Evolutionary conservation across 1,140 invertebrate genomes (phyloP), one percentile per base, ranked within the genome.

Genomic region (Drosophila sulfurigaster): DNA sequence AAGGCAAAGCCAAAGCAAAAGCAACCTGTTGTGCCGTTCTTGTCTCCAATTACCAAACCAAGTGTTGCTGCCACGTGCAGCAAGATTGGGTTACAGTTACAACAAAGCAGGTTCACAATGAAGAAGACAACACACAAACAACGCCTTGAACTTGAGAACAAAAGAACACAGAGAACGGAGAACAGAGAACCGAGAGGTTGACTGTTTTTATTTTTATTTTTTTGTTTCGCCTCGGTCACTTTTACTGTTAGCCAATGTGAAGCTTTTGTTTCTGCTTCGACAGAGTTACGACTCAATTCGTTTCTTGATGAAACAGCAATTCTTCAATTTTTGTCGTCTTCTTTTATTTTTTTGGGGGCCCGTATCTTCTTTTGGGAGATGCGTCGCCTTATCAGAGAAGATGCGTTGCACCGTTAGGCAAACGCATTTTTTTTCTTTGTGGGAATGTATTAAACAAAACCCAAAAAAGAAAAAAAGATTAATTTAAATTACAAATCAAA

Each of bases 401-500:
- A 8, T 1, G 5, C 2, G 48, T 25, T n/a, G 8, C 35, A 60
- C 70, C 70, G 70, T 73, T 73, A 69, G 56, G 15, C 35, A 5
- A 25, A 35, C 16, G 20, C 15, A 13, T 41, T 51, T 30, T 25
- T 51, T 13, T 13, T 11, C 15, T 25, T 16, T 62, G 67, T 71
- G 68, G 43, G 68, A 71, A 71, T 30, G 20, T 25, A 15, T 1
- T 38, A 15, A 62, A 48, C n/a, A 51, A 52, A 48, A 49, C 7
- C 32, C 20, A 4, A 25, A 25, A 20, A 25, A 4, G 20, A 25
- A 48, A 48, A 30, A 20, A 32, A 74, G 52, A 74, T 74, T 62
- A 75, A 75, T 75, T 75, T 70, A 71, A 70, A 64, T 70, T 71
- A 71, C 52, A 75, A 69, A 70, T 75, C 72, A 60, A 74, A 74